Evolutionary conservation across 2,888 invertebrate species (phyloP).

Genomic region (Monoplex corrugatus): DNA sequence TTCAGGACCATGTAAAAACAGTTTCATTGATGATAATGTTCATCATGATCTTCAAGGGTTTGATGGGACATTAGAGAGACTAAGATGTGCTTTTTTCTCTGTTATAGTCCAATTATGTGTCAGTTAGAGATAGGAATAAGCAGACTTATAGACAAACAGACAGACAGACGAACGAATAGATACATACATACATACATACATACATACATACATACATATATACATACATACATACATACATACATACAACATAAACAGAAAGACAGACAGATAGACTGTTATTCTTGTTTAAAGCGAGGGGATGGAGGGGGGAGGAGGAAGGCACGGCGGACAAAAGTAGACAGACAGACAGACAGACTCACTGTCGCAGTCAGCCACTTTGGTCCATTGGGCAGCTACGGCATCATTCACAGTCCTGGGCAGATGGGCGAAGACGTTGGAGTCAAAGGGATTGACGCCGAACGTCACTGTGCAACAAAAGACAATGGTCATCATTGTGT

Average conservation of each 20-base stretch:
- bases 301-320: background rate
- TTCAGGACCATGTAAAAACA: too few relatives aligned
- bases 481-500: background rate
- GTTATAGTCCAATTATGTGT: too few relatives aligned
- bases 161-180: too few relatives aligned
- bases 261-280: background rate
- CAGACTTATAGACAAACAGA: too few relatives aligned
- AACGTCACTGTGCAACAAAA: conserved; percentile 67
- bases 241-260: too few relatives aligned
- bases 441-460: conserved; percentile 63
- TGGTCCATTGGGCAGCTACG: conserved; percentile 53
- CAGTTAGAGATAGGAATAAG: too few relatives aligned
- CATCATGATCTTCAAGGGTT: too few relatives aligned
- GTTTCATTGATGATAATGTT: too few relatives aligned
- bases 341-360: conserved; percentile 30
- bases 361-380: conserved; percentile 60
- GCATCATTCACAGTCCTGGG: conserved; percentile 71
- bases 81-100: too few relatives aligned
- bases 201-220: background rate
- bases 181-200: background rate
- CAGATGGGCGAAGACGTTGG: conserved; percentile 59
- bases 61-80: too few relatives aligned
- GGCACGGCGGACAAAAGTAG: background rate
- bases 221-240: background rate
- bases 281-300: too few relatives aligned